Conservation (phyloP, 2,113 vertebrate genomes). For the Fregata magnificens region DNA sequence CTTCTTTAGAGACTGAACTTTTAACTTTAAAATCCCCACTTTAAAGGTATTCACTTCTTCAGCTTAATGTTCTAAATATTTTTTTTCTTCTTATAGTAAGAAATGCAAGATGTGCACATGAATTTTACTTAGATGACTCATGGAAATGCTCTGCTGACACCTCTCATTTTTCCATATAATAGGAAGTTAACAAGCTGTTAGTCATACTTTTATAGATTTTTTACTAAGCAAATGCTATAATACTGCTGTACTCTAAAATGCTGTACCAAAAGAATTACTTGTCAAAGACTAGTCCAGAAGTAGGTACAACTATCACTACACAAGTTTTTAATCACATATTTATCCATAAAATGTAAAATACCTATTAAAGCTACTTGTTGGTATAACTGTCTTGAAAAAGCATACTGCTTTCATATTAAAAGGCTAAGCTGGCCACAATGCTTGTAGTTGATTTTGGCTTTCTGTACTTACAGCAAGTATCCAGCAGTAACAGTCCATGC, state of each 20-base stretch:
- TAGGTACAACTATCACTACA: not conserved
- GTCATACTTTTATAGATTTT: not conserved
- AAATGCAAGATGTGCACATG: not conserved
- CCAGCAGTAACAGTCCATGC: slow-evolving; percentile 97
- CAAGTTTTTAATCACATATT: not conserved
- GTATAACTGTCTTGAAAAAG: not conserved
- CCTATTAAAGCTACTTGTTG: not conserved
- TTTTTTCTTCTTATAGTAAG: not conserved
- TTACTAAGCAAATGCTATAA: not conserved
- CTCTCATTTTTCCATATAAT: not conserved
- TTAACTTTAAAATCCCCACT: not conserved
- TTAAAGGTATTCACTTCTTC: not conserved
- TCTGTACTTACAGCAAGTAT: slow-evolving; percentile 88
- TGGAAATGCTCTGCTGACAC: not conserved
- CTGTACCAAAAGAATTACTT: not conserved
- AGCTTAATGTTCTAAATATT: not conserved
- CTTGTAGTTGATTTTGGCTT: not conserved
- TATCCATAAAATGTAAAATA: not conserved
- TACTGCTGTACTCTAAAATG: too few relatives aligned
- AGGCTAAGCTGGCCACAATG: not conserved
- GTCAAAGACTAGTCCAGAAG: not conserved
- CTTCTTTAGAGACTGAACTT: not conserved
- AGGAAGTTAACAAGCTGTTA: not conserved
- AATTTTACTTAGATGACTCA: not conserved
- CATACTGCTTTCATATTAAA: not conserved